These are phyloP conservation scores for Centroberyx gerrardi DNA, from an alignment of 2,797 vertebrate species.

Conservation along the genomic window DNA sequence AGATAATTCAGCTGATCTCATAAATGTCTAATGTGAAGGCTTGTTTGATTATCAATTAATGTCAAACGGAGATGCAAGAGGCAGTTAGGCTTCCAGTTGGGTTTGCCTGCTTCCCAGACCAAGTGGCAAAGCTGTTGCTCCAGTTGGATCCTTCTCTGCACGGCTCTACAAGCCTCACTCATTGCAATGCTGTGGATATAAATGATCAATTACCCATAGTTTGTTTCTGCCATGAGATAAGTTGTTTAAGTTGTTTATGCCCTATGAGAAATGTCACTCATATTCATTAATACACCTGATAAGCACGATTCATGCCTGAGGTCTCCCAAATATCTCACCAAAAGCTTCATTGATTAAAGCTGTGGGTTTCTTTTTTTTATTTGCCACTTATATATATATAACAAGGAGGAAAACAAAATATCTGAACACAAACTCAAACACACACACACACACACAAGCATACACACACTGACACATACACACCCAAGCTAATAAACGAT, in stretches of 20 bases:
- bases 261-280: no score
- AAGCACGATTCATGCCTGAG: no score
- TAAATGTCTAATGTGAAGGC: slow-evolving; percentile 82
- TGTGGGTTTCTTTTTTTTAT: no score
- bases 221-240: no score
- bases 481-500: slow-evolving; percentile 30
- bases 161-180: no score
- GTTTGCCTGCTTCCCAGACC: slow-evolving; percentile 34
- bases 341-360: no score
- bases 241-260: no score
- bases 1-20: slow-evolving; percentile 84
- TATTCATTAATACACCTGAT: no score
- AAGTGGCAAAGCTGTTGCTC: slow-evolving; percentile 10
- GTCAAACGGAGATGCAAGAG: slow-evolving; percentile 72
- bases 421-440: background rate
- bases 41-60: slow-evolving; percentile 84
- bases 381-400: background rate
- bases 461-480: slow-evolving; percentile 9
- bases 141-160: no score
- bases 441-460: background rate
- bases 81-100: slow-evolving; percentile 60
- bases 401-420: background rate
- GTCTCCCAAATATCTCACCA: no score
- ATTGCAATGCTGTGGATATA: no score
- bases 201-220: no score